Conservation (phyloP, 2,888 invertebrate genomes). For the Drosophila cognata region DNA sequence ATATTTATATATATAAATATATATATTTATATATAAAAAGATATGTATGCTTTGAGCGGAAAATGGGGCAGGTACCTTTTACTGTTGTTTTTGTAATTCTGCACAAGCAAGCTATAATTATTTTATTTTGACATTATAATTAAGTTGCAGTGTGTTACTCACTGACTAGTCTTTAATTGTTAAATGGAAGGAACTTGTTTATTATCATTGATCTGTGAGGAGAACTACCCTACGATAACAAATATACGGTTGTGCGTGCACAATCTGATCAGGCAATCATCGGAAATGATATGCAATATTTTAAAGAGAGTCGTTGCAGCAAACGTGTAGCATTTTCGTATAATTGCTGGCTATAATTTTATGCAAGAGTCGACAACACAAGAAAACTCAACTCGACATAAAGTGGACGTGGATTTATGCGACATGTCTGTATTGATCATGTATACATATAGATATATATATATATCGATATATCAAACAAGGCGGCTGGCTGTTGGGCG, state of each 20-base stretch:
- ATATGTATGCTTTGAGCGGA: not conserved
- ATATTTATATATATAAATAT: not conserved
- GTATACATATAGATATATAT: not conserved
- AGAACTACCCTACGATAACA: not conserved
- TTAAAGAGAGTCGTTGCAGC: constrained; percentile 25
- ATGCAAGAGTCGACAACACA: constrained; percentile 47
- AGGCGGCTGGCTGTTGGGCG: constrained; percentile 4
- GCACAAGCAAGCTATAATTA: not conserved
- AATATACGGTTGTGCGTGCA: not conserved
- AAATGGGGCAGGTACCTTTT: not conserved
- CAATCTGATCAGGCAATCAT: constrained; percentile 1
- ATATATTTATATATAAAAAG: not conserved
- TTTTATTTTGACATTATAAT: not conserved
- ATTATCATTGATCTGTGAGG: not conserved
- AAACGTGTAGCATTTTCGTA: constrained; percentile 50
- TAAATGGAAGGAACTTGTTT: not conserved
- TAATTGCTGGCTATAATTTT: constrained; percentile 65
- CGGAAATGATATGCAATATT: constrained; percentile 50
- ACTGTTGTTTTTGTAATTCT: not conserved
- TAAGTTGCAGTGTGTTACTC: not conserved
- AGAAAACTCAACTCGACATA: constrained; percentile 38
- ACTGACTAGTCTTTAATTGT: not conserved
- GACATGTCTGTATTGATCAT: constrained; percentile 13
- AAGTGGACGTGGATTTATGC: constrained; percentile 15
- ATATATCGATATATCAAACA: constrained; percentile 8